A percentile compares a stretch with the other conserved stretches of the same genome.
These are phyloP conservation scores for Catostomus latipinnis DNA, from an alignment of 2,797 vertebrate species.

Conservation along the genomic window DNA sequence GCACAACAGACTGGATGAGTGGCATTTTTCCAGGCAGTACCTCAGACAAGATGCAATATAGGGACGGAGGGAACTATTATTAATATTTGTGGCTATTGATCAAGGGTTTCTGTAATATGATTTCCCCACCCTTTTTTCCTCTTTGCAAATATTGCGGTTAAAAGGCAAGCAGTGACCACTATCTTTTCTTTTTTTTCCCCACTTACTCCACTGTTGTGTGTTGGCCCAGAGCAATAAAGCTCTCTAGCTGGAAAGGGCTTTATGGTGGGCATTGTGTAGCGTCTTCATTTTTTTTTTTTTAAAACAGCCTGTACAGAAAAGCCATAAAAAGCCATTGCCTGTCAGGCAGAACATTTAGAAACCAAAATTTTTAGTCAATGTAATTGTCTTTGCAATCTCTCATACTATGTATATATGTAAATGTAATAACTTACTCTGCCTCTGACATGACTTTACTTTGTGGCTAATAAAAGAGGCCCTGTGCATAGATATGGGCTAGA, in stretches of 20 bases:
- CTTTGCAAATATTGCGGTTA: conserved; percentile 76
- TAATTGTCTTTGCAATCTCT: not conserved
- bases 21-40: conserved; percentile 34
- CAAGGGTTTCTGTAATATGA: conserved; percentile 65
- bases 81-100: conserved; percentile 80
- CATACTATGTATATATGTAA: too few species aligned
- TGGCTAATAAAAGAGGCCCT: not conserved
- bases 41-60: conserved; percentile 27
- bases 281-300: conserved; percentile 72
- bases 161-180: conserved; percentile 66
- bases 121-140: conserved; percentile 70
- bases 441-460: too few species aligned
- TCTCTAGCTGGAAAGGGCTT: conserved; percentile 74
- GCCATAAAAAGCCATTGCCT: conserved; percentile 67
- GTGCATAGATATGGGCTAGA: too few species aligned
- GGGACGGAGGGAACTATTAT: conserved; percentile 43
- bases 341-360: conserved; percentile 73
- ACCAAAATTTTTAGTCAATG: conserved; percentile 60
- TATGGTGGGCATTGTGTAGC: conserved; percentile 72
- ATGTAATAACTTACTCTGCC: not conserved
- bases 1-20: conserved; percentile 16
- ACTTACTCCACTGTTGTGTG: conserved; percentile 62
- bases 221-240: conserved; percentile 70
- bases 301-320: conserved; percentile 62
- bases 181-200: conserved; percentile 60